phyloP scores from a whole-genome alignment of 2,113 vertebrate genomes.

The Urocynchramus pylzowi region DNA sequence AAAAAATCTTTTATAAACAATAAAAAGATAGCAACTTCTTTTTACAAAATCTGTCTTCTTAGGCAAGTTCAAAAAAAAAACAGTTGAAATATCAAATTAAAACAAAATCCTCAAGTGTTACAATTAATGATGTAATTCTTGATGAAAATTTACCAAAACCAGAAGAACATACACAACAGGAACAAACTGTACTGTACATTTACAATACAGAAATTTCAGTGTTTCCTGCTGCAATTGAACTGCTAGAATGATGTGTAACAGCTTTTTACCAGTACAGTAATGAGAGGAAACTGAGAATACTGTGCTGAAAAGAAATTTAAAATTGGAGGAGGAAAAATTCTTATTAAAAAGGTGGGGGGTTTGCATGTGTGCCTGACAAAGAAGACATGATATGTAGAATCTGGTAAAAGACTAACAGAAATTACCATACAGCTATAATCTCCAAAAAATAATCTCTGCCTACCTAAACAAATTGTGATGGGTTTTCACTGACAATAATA shows the following conservation, averaged over 20 bases:
- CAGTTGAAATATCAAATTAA: not conserved
- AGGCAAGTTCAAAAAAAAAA: not conserved
- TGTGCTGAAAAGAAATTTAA: not conserved
- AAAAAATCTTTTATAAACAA: not conserved
- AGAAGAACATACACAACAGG: not conserved
- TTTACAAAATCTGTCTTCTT: not conserved
- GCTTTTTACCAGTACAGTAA: not conserved
- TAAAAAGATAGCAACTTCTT: not conserved
- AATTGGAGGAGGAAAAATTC: not conserved
- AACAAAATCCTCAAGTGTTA: not conserved
- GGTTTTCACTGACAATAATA: not conserved
- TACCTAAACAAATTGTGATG: not conserved
- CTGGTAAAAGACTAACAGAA: not conserved
- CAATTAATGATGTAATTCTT: not conserved
- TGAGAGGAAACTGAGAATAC: not conserved
- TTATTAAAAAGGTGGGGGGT: not conserved
- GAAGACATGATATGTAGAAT: not conserved
- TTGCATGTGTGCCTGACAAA: not conserved
- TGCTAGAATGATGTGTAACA: not conserved
- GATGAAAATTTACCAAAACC: not conserved
- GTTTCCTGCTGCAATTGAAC: not conserved
- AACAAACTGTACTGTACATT: not conserved
- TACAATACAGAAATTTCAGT: not conserved
- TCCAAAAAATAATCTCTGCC: not conserved
- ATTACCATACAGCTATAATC: not conserved